Percentiles rank a stretch among this genome's conserved stretches.
Evolutionary conservation across 1,140 invertebrate genomes (phyloP).

Genomic region (Prorops nasuta): DNA sequence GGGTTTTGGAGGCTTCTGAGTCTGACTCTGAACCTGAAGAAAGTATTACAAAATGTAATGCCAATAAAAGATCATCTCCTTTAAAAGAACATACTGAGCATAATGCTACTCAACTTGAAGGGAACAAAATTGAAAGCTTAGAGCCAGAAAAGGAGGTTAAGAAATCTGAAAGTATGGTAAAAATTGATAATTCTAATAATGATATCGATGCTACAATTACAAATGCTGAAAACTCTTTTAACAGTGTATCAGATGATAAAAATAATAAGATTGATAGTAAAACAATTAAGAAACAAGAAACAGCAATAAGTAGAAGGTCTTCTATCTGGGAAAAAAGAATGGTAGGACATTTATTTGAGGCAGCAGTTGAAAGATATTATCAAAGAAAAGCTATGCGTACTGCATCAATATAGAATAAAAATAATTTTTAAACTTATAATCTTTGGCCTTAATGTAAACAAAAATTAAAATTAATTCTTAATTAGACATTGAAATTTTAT

Average conservation of each 20-base stretch:
- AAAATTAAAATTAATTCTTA: no score
- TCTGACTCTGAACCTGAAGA: conserved; percentile 31
- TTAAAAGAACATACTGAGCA: conserved; percentile 28
- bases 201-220: conserved; percentile 23
- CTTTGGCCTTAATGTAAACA: no score
- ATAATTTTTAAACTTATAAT: background rate
- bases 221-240: conserved; percentile 12
- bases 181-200: conserved; percentile 20
- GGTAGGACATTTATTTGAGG: conserved; percentile 75
- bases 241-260: conserved; percentile 8
- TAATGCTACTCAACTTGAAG: conserved; percentile 6
- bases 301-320: conserved; percentile 54
- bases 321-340: conserved; percentile 85
- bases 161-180: conserved; percentile 20
- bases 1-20: conserved; percentile 27
- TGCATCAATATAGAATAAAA: background rate
- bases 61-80: background rate
- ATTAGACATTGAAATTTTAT: no score
- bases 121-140: conserved; percentile 32
- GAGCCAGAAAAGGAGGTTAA: conserved; percentile 35
- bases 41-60: conserved; percentile 33
- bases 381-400: conserved; percentile 63
- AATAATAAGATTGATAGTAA: conserved; percentile 21
- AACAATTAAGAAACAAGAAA: conserved; percentile 24
- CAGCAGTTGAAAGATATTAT: conserved; percentile 78